Conservation (phyloP, 1,140 invertebrate genomes). For the Artemia franciscana region DNA sequence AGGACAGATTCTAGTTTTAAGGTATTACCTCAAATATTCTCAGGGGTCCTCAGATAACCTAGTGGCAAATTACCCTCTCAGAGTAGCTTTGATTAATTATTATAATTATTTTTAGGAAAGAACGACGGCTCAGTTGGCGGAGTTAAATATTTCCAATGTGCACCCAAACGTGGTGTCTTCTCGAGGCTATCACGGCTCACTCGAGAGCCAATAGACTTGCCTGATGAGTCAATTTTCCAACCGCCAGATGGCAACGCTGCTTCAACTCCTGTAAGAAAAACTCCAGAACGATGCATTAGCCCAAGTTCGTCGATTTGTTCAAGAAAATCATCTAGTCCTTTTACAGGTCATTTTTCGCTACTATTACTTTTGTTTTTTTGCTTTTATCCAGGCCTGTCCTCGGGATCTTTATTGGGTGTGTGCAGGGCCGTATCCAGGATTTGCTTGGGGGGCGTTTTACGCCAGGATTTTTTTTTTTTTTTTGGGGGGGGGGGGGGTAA, state of each 20-base stretch:
- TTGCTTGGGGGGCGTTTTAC: too few relatives aligned
- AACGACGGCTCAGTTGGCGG: conserved; percentile 90
- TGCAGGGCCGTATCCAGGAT: too few relatives aligned
- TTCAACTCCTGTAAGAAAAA: background rate
- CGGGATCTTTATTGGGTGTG: too few relatives aligned
- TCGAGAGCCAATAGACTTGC: conserved; percentile 30
- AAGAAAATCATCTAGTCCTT: background rate
- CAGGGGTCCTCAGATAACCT: too few relatives aligned
- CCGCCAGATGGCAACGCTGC: background rate
- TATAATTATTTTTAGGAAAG: conserved; percentile 37
- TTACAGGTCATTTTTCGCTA: background rate
- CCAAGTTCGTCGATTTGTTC: background rate
- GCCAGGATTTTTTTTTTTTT: too few relatives aligned
- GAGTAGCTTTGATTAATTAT: background rate
- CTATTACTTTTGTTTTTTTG: too few relatives aligned
- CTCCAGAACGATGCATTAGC: background rate
- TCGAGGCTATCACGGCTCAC: conserved; percentile 70
- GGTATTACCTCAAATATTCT: too few relatives aligned
- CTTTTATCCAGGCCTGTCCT: too few relatives aligned
- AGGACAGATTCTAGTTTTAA: too few relatives aligned
- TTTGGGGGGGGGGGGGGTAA: too few relatives aligned
- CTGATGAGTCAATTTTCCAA: conserved; percentile 4
- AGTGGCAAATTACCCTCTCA: too few relatives aligned
- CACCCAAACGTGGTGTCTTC: conserved; percentile 76
- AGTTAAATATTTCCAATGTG: conserved; percentile 76